Conservation (phyloP, 2,113 vertebrate species). For the Callocephalon fimbriatum region DNA sequence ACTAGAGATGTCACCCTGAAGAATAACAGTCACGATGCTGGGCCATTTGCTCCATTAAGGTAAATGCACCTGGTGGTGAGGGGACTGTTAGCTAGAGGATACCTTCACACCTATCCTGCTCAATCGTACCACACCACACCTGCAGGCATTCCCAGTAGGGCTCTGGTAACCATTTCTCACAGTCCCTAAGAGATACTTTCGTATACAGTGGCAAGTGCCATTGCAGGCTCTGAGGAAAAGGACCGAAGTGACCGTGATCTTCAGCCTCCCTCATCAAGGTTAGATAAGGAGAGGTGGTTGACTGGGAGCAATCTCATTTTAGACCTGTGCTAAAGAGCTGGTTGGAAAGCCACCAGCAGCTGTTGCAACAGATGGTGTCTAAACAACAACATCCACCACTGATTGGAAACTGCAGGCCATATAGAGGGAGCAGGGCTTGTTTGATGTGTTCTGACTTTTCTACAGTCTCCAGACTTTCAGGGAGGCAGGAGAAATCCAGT, state of each 20-base stretch:
- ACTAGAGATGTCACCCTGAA: neutral
- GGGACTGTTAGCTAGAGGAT: neutral
- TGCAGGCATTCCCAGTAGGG: accelerated
- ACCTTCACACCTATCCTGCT: neutral
- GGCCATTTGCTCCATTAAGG: neutral
- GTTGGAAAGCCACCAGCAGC: constrained; percentile 44
- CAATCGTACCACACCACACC: neutral
- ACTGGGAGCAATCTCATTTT: neutral
- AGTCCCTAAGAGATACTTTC: neutral
- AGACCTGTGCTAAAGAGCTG: neutral
- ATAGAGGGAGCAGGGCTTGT: neutral
- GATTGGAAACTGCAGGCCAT: neutral
- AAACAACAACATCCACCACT: neutral
- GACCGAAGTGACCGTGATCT: neutral
- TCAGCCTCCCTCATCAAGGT: neutral
- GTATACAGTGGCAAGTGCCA: neutral
- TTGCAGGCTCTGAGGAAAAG: neutral
- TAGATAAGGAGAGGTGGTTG: neutral
- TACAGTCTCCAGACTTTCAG: neutral
- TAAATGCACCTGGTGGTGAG: too few species aligned
- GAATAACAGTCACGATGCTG: neutral
- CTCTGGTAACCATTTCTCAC: neutral
- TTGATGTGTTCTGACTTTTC: neutral
- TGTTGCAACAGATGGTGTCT: constrained; percentile 57
- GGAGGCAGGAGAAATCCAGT: neutral